Evolutionary conservation across 92 coral and sea anemone genomes (phyloP), one percentile per base, ranked within the genome.

Genomic region (Montipora capitata): DNA sequence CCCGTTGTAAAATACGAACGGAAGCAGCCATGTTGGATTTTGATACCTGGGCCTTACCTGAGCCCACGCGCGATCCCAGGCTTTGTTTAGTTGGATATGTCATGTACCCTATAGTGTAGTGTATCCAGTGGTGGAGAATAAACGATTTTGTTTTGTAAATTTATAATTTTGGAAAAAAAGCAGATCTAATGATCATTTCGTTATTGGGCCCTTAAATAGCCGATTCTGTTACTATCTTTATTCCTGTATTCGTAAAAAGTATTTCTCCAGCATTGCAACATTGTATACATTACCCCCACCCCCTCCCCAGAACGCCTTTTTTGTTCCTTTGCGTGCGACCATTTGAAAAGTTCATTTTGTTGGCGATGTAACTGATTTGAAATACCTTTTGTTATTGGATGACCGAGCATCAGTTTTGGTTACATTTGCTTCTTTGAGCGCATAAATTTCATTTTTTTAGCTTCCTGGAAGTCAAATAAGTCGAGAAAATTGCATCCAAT

Each of bases 241-340:
- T n/a, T 68, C 15, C 18, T 3, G 40, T 17, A 2, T 63, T 16
- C 18, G 39, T 7, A 2, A 7, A 16, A 4, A 63, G 2, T 7
- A 18, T 11, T 52, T 5, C 20, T 44, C 9, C 45, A 56, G 17
- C 12, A 20, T 68, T 72, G 2, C 3, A 27, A 39, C 9, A 16
- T n/a, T n/a, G n/a, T n/a, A n/a, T n/a, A n/a, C n/a, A n/a, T 12
- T 10, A 7, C 12, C 3, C 77, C 76, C 68, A 35, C 41, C 68
- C 52, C 85, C 85, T 81, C 85, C 85, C 85, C 51, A 51, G 39
- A 7, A 5, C 15, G 14, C 14, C 13, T 54, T 38, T 52, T 2
- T 9, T 1, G 11, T 69, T 68, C 40, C 15, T 51, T 78, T 77
- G 93, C 93, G 90, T 90, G 86, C 93, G 78, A 72, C 78, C 72